A percentile compares a stretch with the other conserved stretches of the same genome.
phyloP scores from a whole-genome alignment of 1,140 invertebrate genomes.

The Goniozus legneri region DNA sequence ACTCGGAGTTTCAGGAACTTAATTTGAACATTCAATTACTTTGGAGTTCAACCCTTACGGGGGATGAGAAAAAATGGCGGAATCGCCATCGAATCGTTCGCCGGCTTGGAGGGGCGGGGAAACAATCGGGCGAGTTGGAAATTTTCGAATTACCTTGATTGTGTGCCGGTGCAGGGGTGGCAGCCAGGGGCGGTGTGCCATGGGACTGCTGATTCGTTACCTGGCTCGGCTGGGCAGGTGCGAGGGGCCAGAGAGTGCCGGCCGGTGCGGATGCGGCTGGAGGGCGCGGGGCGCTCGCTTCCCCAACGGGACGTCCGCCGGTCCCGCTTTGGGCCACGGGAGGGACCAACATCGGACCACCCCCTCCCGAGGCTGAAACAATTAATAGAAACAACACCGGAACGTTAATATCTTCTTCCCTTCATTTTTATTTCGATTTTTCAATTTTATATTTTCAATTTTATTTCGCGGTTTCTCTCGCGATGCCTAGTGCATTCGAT shows the following conservation, averaged over 20 bases:
- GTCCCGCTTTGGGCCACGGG: constrained; percentile 46
- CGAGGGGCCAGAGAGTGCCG: constrained; percentile 53
- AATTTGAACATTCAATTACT: no score
- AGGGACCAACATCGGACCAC: constrained; percentile 54
- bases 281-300: constrained; percentile 37
- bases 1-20: no score
- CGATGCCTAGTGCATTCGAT: no score
- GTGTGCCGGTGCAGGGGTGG: constrained; percentile 53
- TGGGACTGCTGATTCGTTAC: constrained; percentile 41
- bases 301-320: constrained; percentile 43
- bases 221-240: constrained; percentile 48
- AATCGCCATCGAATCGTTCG: no score
- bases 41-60: no score
- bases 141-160: constrained; percentile 49
- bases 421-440: no score
- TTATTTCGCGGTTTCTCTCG: no score
- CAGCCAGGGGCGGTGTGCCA: constrained; percentile 48
- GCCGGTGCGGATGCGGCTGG: constrained; percentile 34
- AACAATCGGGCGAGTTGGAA: no score
- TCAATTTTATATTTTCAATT: no score
- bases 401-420: not conserved
- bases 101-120: no score
- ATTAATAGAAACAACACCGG: constrained; percentile 1
- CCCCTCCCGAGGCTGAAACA: constrained; percentile 50
- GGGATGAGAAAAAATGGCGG: no score